These are phyloP conservation scores for Triplophysa dalaica DNA, from an alignment of 2,113 vertebrate species.

Conservation along the genomic window DNA sequence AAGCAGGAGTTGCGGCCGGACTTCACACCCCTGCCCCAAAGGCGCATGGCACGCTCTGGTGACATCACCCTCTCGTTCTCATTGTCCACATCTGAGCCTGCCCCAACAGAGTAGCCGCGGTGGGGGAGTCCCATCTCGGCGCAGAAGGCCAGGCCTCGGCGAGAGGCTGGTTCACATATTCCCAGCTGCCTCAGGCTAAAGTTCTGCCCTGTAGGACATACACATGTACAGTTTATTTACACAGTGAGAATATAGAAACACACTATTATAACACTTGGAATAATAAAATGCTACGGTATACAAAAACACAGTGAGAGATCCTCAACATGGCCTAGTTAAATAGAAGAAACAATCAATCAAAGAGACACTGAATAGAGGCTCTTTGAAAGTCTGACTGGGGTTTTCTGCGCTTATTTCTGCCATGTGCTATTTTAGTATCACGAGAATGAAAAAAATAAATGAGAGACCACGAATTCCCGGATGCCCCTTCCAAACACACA, in stretches of 20 bases:
- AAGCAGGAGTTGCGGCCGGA: slow-evolving; percentile 94
- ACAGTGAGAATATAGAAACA: background rate
- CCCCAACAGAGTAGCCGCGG: slow-evolving; percentile 90
- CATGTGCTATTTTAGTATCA: slow-evolving; percentile 8
- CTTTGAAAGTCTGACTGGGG: slow-evolving; percentile 18
- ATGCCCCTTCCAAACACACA: slow-evolving; percentile 48
- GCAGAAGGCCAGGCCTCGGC: slow-evolving; percentile 94
- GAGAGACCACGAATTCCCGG: slow-evolving; percentile 8
- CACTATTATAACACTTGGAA: background rate
- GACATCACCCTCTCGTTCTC: slow-evolving; percentile 94
- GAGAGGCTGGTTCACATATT: slow-evolving; percentile 92
- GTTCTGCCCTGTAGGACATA: slow-evolving; percentile 84
- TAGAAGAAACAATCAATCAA: slow-evolving; percentile 19
- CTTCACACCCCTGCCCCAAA: slow-evolving; percentile 93
- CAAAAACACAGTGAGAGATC: slow-evolving; percentile 15
- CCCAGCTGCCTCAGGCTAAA: slow-evolving; percentile 97
- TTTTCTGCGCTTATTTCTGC: slow-evolving; percentile 24
- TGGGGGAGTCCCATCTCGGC: slow-evolving; percentile 95
- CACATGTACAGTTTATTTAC: background rate
- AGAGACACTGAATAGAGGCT: slow-evolving; percentile 4
- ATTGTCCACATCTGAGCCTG: slow-evolving; percentile 85
- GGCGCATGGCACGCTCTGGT: slow-evolving; percentile 92
- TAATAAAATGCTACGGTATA: background rate
- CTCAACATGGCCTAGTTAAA: slow-evolving; percentile 21
- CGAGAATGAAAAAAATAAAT: slow-evolving; percentile 26